Evolutionary conservation across 2,888 invertebrate genomes (phyloP), one percentile per base, ranked within the genome.

Genomic region (Dinocampus coccinellae): DNA sequence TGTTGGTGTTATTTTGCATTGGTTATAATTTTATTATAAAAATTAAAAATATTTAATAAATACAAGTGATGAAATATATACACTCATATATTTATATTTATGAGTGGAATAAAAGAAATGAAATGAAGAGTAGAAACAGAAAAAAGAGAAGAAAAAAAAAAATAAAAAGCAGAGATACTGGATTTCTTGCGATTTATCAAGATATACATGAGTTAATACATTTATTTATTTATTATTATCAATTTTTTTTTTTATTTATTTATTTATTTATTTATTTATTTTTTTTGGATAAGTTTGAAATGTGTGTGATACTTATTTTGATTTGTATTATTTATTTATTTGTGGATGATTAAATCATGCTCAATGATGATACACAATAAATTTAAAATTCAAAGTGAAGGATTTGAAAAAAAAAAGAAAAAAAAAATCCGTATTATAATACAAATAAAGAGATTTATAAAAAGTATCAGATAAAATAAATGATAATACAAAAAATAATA

Each of bases 41-140:
- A 42, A 69, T 62, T 39, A 33, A 47, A 33, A 36, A 61, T 61
- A 53, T 61, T 60, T 47, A 47, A n/a, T n/a, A 16, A 6, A 0
- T 36, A 22, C 47, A 58, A 53, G 68, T 69, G 68, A 61, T 61
- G 68, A 69, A 69, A 69, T 61, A 69, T 69, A 69, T 53, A n/a
- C n/a, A n/a, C n/a, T n/a, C n/a, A n/a, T n/a, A n/a, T n/a, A n/a
- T n/a, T n/a, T n/a, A n/a, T n/a, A n/a, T n/a, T n/a, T n/a, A n/a
- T n/a, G n/a, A n/a, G n/a, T n/a, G n/a, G n/a, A n/a, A n/a, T n/a
- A n/a, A n/a, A n/a, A n/a, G n/a, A n/a, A n/a, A n/a, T n/a, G n/a
- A n/a, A n/a, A n/a, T n/a, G n/a, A n/a, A n/a, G n/a, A n/a, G n/a
- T n/a, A n/a, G n/a, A n/a, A n/a, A n/a, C n/a, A n/a, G n/a, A n/a